Evolutionary conservation across 2,888 invertebrate genomes (phyloP).

Genomic region (Perithous albicinctus): DNA sequence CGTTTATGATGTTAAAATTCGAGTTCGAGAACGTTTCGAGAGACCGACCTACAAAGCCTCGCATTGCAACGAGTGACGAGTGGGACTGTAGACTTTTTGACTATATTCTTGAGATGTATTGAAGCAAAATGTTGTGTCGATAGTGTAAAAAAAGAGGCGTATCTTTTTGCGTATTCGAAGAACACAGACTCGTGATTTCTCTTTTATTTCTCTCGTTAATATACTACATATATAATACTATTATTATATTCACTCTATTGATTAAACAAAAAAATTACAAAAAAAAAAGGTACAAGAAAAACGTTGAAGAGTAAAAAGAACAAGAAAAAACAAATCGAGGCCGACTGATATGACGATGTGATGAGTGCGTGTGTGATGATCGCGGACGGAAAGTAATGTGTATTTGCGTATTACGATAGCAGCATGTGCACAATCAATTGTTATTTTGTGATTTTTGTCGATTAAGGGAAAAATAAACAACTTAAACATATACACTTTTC

Average conservation of each 20-base stretch:
- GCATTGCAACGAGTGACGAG: conserved; percentile 11
- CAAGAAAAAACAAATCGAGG: too few species aligned
- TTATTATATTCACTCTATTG: conserved; percentile 35
- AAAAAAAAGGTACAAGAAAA: conserved; percentile 28
- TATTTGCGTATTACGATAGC: conserved; percentile 68
- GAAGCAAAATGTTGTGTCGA: conserved; percentile 28
- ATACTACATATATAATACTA: conserved; percentile 45
- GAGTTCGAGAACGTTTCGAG: background rate
- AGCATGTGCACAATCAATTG: conserved; percentile 74
- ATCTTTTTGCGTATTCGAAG: conserved; percentile 39
- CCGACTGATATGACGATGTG: conserved; percentile 45
- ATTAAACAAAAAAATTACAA: conserved; percentile 29
- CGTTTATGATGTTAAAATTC: background rate
- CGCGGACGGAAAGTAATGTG: conserved; percentile 61
- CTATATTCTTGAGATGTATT: conserved; percentile 20
- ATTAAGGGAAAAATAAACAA: conserved; percentile 63
- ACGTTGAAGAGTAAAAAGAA: conserved; percentile 34
- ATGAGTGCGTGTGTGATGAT: conserved; percentile 51
- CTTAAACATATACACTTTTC: conserved; percentile 35
- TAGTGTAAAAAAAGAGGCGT: conserved; percentile 22
- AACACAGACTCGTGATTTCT: conserved; percentile 41
- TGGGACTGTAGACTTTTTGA: conserved; percentile 23
- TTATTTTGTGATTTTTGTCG: conserved; percentile 68
- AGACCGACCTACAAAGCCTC: conserved; percentile 47
- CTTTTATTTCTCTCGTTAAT: conserved; percentile 47